These are phyloP conservation scores for Phenacoccus solenopsis DNA, from an alignment of 1,140 invertebrate genomes.

Conservation along the genomic window DNA sequence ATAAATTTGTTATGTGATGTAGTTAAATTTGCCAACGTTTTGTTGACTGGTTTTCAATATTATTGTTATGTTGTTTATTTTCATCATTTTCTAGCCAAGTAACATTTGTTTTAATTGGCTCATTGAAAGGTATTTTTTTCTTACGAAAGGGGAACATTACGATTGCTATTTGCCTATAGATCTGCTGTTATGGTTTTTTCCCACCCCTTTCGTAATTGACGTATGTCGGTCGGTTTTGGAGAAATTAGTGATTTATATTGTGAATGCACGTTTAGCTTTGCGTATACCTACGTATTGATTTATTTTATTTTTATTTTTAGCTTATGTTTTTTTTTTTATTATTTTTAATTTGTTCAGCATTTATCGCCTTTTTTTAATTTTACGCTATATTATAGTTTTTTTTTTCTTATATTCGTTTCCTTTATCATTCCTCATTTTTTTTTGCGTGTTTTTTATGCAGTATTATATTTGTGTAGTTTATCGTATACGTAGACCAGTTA, in stretches of 20 bases:
- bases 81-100: neutral
- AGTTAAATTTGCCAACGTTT: neutral
- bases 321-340: neutral
- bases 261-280: neutral
- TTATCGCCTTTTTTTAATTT: neutral
- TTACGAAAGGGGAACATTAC: neutral
- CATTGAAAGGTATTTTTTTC: neutral
- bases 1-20: neutral
- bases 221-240: neutral
- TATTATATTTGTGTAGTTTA: neutral
- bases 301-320: neutral
- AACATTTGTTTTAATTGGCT: neutral
- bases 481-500: conserved; percentile 8
- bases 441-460: neutral
- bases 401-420: neutral
- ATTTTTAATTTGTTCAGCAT: neutral
- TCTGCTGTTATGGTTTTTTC: neutral
- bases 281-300: neutral
- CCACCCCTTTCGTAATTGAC: neutral
- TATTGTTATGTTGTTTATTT: neutral
- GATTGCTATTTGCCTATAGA: neutral
- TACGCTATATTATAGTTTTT: neutral
- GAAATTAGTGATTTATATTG: neutral
- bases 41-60: neutral
- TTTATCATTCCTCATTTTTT: conserved; percentile 8